Conservation (phyloP, 2,888 invertebrate genomes). For the Lingula anatina region DNA sequence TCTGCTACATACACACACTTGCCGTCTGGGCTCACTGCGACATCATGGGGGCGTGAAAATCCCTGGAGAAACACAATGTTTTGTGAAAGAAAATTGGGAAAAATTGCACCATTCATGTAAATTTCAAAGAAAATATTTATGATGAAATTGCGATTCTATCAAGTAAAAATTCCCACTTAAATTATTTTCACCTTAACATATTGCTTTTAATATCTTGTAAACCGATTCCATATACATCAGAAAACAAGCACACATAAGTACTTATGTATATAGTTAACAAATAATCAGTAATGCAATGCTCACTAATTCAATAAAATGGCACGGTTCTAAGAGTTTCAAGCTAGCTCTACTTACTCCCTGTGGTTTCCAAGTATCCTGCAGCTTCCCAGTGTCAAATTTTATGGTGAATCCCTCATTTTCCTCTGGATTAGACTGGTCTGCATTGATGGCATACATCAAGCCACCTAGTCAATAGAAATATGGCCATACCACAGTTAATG, state of each 20-base stretch:
- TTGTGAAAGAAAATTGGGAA: neutral
- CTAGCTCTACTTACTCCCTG: neutral
- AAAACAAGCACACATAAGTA: no score
- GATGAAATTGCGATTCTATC: no score
- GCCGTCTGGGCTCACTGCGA: slow-evolving; percentile 68
- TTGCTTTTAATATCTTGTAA: no score
- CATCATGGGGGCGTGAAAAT: slow-evolving; percentile 73
- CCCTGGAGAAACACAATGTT: slow-evolving; percentile 40
- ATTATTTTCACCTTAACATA: no score
- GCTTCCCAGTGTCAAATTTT: slow-evolving; percentile 54
- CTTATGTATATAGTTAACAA: no score
- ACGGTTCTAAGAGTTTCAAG: neutral
- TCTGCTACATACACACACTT: slow-evolving; percentile 72
- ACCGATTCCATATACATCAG: no score
- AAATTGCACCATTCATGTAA: neutral
- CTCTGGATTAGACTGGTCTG: slow-evolving; percentile 53
- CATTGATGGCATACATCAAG: slow-evolving; percentile 69
- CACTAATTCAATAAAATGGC: no score
- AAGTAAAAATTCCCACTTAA: no score
- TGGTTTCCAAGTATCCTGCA: slow-evolving; percentile 30
- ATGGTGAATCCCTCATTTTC: slow-evolving; percentile 65
- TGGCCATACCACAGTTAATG: no score
- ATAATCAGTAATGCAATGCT: no score
- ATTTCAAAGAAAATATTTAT: no score
- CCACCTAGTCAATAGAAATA: slow-evolving; percentile 61